Percentiles rank a stretch among this genome's conserved stretches.
phyloP scores from a whole-genome alignment of 37 sponge, comb jelly and placozoan genomes.

The Beroe forskalii region DNA sequence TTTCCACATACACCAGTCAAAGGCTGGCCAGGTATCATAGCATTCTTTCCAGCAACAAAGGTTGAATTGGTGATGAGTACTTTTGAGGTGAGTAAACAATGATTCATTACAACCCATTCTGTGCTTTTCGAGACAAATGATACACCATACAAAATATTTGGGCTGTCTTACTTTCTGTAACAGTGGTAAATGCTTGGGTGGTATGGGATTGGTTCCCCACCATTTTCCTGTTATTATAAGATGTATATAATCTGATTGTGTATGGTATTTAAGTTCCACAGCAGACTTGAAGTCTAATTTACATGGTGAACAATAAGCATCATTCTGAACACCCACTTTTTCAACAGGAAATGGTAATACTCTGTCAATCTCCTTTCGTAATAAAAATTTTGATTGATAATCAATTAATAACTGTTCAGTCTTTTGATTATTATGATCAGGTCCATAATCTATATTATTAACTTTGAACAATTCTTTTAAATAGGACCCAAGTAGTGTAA shows the following conservation, averaged over 20 bases:
- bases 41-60: conserved; percentile 21
- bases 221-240: conserved; percentile 6
- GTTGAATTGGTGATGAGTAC: conserved; percentile 46
- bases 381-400: not conserved
- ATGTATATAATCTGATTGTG: not conserved
- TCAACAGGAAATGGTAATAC: not conserved
- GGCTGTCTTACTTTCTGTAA: not conserved
- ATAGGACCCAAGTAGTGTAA: not conserved
- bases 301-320: not conserved
- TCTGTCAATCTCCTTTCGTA: not conserved
- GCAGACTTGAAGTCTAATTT: not conserved
- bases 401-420: not conserved
- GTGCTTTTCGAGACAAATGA: conserved; percentile 35
- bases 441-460: not conserved
- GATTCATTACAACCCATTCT: not conserved
- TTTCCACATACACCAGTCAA: conserved; percentile 27
- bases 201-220: not conserved
- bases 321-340: not conserved
- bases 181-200: not conserved
- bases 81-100: not conserved
- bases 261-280: not conserved
- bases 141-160: not conserved
- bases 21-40: not conserved
- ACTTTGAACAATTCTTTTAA: not conserved
- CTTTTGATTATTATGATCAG: not conserved